These are phyloP conservation scores for Pelecanoides urinatrix DNA, from an alignment of 2,113 vertebrate genomes.

Conservation along the genomic window DNA sequence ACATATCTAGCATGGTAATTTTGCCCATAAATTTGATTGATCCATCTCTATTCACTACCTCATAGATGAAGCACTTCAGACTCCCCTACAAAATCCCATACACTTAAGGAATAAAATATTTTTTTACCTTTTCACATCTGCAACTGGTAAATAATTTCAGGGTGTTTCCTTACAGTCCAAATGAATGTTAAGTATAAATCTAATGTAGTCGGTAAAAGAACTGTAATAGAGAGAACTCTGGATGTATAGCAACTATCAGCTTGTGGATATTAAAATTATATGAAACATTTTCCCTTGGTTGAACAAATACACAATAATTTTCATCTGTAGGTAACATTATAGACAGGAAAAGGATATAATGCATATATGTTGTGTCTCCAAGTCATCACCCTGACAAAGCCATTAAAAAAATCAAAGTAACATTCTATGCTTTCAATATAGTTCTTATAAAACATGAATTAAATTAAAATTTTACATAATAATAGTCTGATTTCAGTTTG, in stretches of 20 bases:
- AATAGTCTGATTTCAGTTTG: constrained; percentile 46
- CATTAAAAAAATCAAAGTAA: constrained; percentile 37
- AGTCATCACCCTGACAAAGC: background rate
- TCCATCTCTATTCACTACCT: background rate
- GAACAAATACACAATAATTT: background rate
- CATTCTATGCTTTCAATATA: constrained; percentile 9
- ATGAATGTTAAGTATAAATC: background rate
- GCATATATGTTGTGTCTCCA: background rate
- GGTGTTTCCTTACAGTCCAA: background rate
- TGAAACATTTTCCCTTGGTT: background rate
- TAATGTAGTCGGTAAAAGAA: background rate
- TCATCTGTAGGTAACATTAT: background rate
- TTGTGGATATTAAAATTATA: background rate
- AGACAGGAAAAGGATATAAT: background rate
- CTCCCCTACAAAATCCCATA: background rate
- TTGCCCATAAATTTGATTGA: background rate
- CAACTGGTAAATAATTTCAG: background rate
- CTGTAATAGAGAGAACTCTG: background rate
- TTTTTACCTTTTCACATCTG: background rate
- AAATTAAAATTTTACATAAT: constrained; percentile 56
- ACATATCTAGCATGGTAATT: background rate
- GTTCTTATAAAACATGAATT: constrained; percentile 10
- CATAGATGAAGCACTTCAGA: background rate
- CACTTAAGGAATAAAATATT: background rate
- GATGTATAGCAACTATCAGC: background rate